Percentiles rank a stretch among this genome's conserved stretches.
Evolutionary conservation across 2,888 invertebrate genomes (phyloP).

Genomic region (Tupiocoris notatus): DNA sequence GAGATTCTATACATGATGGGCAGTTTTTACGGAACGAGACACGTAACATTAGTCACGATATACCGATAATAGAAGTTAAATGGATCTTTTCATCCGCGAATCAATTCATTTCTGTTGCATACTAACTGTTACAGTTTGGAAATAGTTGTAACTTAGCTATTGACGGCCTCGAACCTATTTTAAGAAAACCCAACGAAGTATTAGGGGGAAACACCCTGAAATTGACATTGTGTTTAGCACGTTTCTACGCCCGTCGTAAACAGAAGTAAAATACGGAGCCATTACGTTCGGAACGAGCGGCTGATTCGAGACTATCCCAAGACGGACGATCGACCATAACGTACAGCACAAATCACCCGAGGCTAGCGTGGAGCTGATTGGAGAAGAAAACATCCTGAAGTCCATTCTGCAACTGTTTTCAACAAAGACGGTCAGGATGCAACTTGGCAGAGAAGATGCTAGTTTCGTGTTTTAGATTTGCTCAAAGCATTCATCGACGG

Average conservation of each 20-base stretch:
- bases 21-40: too few relatives aligned
- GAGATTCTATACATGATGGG: too few relatives aligned
- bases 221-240: neutral
- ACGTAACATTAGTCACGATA: too few relatives aligned
- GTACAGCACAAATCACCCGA: neutral
- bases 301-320: neutral
- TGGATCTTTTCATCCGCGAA: too few relatives aligned
- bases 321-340: neutral
- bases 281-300: neutral
- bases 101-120: too few relatives aligned
- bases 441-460: too few relatives aligned
- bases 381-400: neutral
- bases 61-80: too few relatives aligned
- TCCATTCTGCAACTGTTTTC: neutral
- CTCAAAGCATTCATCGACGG: too few relatives aligned
- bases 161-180: too few relatives aligned
- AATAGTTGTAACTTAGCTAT: too few relatives aligned
- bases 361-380: neutral
- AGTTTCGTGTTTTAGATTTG: too few relatives aligned
- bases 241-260: neutral
- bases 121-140: too few relatives aligned
- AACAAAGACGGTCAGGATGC: neutral
- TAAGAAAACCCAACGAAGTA: neutral
- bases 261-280: neutral
- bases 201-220: neutral